Evolutionary conservation across 2,797 vertebrate genomes (phyloP), one percentile per base, ranked within the genome.

Genomic region (Sarcoramphus papa): DNA sequence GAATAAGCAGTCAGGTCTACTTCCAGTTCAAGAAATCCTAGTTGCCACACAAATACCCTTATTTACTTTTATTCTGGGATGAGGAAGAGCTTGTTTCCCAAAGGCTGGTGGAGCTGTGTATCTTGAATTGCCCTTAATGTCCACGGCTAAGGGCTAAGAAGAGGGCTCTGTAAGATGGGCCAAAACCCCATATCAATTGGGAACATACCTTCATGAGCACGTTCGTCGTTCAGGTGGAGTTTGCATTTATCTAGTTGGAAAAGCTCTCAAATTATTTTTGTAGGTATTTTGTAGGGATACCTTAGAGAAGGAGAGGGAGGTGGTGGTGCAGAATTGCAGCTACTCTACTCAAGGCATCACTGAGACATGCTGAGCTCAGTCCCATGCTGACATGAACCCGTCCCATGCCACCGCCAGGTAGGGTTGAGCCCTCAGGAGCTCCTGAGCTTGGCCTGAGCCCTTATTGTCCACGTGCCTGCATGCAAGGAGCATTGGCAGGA

Each of bases 321-420:
- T 5, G 10, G 18, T 11, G 13, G 8, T 7, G 16, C 7, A 60
- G 33, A 74, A 43, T 14, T 91, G 27, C 47, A 81, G 37, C 33
- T 74, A 2, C 45, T 40, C 85, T 50, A 31, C 23, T 63, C 40
- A 47, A 40, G 33, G 7, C 41, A 37, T 40, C 27, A 30, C 56
- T 75, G 43, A 67, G 24, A 51, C 8, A 2, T 4, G 2, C 57
- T 41, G 64, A 77, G 48, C 41, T 70, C 67, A 53, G 53, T n/a
- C 23, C n/a, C 47, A 35, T 12, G 27, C 45, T 35, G 78, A 37
- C 21, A 50, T 0, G 0, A 47, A 30, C 18, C 40, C 2, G 1
- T 47, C 30, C 78, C 12, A 1, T 14, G 45, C 17, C 37, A 25
- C 43, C 53, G 31, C 48, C 48, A 70, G 59, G 31, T 14, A 28